phyloP scores from a whole-genome alignment of 1,140 invertebrate genomes.

The Aphelenchoides besseyi region DNA sequence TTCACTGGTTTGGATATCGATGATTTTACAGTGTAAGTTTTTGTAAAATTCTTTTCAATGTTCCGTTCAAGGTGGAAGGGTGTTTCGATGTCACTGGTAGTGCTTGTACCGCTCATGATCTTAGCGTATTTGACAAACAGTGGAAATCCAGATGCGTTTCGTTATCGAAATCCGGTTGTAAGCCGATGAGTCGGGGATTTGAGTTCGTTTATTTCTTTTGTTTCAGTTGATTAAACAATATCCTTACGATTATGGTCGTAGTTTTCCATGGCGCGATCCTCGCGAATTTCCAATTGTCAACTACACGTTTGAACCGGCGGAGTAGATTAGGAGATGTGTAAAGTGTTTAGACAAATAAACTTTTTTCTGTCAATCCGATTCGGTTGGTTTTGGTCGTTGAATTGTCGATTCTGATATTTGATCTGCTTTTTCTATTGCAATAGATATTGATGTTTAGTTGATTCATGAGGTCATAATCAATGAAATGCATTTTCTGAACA shows the following conservation, averaged over 20 bases:
- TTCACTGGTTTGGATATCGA: slow-evolving; percentile 58
- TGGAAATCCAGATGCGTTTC: slow-evolving; percentile 44
- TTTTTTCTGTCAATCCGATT: not conserved
- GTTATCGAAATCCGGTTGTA: slow-evolving; percentile 52
- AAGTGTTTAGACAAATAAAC: not conserved
- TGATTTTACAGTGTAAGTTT: slow-evolving; percentile 49
- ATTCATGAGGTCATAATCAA: not conserved
- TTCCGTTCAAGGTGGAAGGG: slow-evolving; percentile 36
- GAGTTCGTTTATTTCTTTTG: slow-evolving; percentile 12
- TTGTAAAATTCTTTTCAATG: slow-evolving; percentile 10
- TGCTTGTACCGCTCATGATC: slow-evolving; percentile 48
- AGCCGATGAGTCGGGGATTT: slow-evolving; percentile 6
- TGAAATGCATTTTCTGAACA: slow-evolving; percentile 40
- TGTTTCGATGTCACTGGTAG: slow-evolving; percentile 38
- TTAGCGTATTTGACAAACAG: slow-evolving; percentile 36
- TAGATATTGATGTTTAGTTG: slow-evolving; percentile 6
- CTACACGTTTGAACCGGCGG: slow-evolving; percentile 57
- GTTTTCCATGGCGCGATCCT: slow-evolving; percentile 54
- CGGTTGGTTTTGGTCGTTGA: not conserved
- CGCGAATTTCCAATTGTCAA: slow-evolving; percentile 58
- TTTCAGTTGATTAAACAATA: slow-evolving; percentile 61
- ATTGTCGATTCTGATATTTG: not conserved
- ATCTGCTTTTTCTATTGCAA: not conserved
- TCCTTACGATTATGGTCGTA: slow-evolving; percentile 55
- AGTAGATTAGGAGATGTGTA: slow-evolving; percentile 12